A percentile compares a stretch with the other conserved stretches of the same genome.
Conservation (phyloP, 2,113 vertebrate genomes). For the Ctenomys sociabilis region DNA sequence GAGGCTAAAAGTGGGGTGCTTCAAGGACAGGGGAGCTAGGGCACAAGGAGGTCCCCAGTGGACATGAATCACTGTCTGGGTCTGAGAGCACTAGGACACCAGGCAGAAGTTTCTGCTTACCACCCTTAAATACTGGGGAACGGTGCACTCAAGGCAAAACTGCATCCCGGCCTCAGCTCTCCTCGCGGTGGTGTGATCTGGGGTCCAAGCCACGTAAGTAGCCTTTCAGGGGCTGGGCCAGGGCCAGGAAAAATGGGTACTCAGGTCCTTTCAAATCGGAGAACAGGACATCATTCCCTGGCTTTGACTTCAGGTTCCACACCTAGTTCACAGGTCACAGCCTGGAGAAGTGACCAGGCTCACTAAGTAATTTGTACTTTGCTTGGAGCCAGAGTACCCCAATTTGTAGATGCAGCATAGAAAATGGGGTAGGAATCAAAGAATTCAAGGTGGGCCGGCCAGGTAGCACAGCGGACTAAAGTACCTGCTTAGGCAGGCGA, state of each 20-base stretch:
- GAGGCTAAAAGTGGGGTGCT: background rate
- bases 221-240: background rate
- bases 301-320: background rate
- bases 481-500: too few species aligned
- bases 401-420: rapidly evolving
- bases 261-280: background rate
- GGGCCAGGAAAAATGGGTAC: background rate
- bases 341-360: background rate
- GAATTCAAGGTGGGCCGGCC: background rate
- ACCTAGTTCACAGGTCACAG: background rate
- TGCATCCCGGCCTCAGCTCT: background rate
- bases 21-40: background rate
- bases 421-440: background rate
- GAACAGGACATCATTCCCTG: background rate
- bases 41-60: rapidly evolving
- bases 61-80: background rate
- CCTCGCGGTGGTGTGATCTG: background rate
- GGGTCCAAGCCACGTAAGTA: background rate
- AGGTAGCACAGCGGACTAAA: too few species aligned
- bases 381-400: background rate
- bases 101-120: background rate
- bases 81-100: background rate
- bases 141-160: background rate
- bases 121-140: background rate
- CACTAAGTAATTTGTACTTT: background rate